These are phyloP conservation scores for Mustela nigripes DNA, from an alignment of 2,113 vertebrate species.

Conservation along the genomic window DNA sequence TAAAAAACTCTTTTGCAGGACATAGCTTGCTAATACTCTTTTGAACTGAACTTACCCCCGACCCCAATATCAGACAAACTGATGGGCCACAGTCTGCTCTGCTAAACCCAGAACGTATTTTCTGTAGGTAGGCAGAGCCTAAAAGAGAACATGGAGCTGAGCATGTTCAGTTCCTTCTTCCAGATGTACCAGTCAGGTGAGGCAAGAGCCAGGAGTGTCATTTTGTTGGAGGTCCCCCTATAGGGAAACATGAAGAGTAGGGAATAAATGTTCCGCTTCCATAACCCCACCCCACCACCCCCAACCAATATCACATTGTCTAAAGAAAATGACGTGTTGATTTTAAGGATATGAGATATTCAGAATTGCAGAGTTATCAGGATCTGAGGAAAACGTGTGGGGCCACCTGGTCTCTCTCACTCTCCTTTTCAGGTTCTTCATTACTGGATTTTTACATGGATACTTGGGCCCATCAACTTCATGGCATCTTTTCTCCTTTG, in stretches of 20 bases:
- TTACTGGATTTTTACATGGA: neutral
- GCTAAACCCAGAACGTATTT: neutral
- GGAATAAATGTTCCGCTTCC: neutral
- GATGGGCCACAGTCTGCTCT: neutral
- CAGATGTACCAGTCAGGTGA: neutral
- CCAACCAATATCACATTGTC: neutral
- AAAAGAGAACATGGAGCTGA: neutral
- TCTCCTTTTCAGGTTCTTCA: too few species aligned
- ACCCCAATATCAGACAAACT: neutral
- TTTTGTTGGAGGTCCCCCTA: neutral
- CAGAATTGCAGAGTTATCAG: neutral
- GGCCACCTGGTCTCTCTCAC: neutral
- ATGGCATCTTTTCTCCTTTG: neutral
- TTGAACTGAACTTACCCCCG: neutral
- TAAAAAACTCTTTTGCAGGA: neutral
- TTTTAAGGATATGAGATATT: slow-evolving; percentile 32
- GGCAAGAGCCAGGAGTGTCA: neutral
- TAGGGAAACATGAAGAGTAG: neutral
- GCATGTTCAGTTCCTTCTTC: neutral
- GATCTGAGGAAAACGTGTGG: neutral
- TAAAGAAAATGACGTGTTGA: neutral
- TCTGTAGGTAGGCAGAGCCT: neutral
- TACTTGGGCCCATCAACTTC: neutral
- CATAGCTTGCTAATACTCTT: slow-evolving; percentile 19
- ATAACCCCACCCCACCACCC: neutral